Conservation (phyloP, 37 sponge, comb jelly and placozoan species). For the Halichondria panicea region DNA sequence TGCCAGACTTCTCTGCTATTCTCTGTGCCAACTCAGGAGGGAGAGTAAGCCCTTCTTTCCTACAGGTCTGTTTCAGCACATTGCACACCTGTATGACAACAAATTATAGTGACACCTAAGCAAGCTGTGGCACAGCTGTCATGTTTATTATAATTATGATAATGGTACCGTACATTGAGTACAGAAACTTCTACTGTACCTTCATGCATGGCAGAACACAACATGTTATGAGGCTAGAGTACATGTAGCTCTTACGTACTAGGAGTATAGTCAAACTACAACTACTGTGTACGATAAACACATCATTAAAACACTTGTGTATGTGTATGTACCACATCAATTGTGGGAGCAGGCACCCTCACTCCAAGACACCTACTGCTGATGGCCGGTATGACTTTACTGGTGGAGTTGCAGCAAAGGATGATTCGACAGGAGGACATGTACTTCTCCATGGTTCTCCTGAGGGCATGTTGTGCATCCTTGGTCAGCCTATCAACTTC, state of each 20-base stretch:
- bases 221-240: too few relatives aligned
- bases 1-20: conserved; percentile 81
- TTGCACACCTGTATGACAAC: conserved; percentile 61
- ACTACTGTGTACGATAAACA: too few relatives aligned
- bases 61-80: conserved; percentile 73
- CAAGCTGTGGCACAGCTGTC: too few relatives aligned
- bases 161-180: too few relatives aligned
- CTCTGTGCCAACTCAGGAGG: conserved; percentile 87
- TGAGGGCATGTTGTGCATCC: conserved; percentile 95
- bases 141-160: too few relatives aligned
- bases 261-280: too few relatives aligned
- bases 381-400: conserved; percentile 96
- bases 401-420: conserved; percentile 97
- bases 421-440: conserved; percentile 89
- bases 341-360: conserved; percentile 89
- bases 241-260: too few relatives aligned
- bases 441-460: conserved; percentile 99
- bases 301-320: neutral
- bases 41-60: conserved; percentile 79
- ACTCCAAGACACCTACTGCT: conserved; percentile 93
- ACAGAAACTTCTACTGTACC: too few relatives aligned
- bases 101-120: too few relatives aligned
- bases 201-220: too few relatives aligned
- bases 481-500: conserved; percentile 93
- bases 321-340: conserved; percentile 66